phyloP scores from a whole-genome alignment of 2,888 invertebrate species.

The Eupithecia centaureata region DNA sequence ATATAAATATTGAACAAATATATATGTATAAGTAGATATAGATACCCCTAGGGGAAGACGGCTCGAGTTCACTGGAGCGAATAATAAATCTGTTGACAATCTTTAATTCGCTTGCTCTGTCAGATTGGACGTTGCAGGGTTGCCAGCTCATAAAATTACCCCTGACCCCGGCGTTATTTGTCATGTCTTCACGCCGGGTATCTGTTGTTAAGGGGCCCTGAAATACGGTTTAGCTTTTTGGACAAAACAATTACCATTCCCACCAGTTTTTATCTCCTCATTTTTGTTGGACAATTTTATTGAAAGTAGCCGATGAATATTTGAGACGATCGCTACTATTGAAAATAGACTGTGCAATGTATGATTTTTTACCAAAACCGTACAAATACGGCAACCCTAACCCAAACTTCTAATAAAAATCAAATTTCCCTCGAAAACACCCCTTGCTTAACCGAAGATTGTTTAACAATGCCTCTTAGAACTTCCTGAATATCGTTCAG shows the following conservation, averaged over 20 bases:
- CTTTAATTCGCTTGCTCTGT: conserved; percentile 76
- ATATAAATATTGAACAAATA: conserved; percentile 55
- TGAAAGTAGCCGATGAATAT: not conserved
- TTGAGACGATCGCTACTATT: not conserved
- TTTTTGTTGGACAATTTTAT: not conserved
- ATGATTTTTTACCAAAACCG: not conserved
- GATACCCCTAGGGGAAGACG: conserved; percentile 61
- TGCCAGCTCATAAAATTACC: conserved; percentile 30
- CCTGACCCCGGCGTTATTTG: conserved; percentile 20
- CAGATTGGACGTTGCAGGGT: conserved; percentile 46
- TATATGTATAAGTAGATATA: conserved; percentile 59
- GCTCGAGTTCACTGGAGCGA: conserved; percentile 74
- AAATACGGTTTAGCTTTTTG: not conserved
- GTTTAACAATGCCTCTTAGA: conserved; percentile 45
- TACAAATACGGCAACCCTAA: conserved; percentile 27
- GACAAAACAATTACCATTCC: not conserved
- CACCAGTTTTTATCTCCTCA: not conserved
- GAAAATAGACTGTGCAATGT: not conserved
- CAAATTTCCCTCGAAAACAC: conserved; percentile 54
- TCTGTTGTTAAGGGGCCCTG: not conserved
- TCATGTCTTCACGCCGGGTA: conserved; percentile 5
- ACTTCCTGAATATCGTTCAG: conserved; percentile 43
- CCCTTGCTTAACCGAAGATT: conserved; percentile 50
- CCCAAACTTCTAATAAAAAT: conserved; percentile 60
- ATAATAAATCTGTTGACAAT: conserved; percentile 83